phyloP scores from a whole-genome alignment of 1,140 invertebrate species.

The Ips typographus region DNA sequence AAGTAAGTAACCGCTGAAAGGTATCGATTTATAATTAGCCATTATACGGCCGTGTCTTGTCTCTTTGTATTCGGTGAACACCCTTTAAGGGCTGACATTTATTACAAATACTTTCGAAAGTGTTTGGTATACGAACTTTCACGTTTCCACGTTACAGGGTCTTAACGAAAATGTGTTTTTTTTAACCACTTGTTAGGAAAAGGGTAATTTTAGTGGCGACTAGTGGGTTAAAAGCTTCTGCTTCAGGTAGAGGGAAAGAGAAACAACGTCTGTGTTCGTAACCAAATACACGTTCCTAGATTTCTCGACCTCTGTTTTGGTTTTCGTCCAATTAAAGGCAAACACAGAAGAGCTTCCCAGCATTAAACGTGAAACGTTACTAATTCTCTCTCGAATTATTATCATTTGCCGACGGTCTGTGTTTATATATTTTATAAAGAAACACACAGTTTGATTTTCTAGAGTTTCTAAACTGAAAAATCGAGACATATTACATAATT shows the following conservation, averaged over 20 bases:
- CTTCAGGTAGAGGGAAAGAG: conserved; percentile 17
- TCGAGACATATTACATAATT: not conserved
- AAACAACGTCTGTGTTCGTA: conserved; percentile 41
- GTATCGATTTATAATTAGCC: conserved; percentile 49
- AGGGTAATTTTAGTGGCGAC: too few species aligned
- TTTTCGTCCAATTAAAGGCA: conserved; percentile 54
- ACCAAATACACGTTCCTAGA: conserved; percentile 50
- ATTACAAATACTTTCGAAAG: conserved; percentile 34
- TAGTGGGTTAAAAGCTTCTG: too few species aligned
- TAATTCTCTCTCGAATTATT: conserved; percentile 51
- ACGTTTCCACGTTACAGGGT: not conserved
- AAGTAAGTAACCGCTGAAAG: conserved; percentile 50
- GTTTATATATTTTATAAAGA: not conserved
- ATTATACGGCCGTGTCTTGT: conserved; percentile 39
- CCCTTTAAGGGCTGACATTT: conserved; percentile 25
- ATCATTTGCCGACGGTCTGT: conserved; percentile 31
- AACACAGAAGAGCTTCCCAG: conserved; percentile 50
- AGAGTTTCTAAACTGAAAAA: too few species aligned
- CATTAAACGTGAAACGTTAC: conserved; percentile 52
- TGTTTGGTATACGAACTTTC: not conserved
- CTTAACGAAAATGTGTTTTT: not conserved
- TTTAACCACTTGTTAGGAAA: too few species aligned
- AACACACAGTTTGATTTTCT: not conserved
- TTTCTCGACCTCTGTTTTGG: conserved; percentile 53
- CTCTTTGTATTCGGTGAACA: conserved; percentile 35